Evolutionary conservation across 2,797 vertebrate species (phyloP).

Genomic region (Pteronotus mesoamericanus): DNA sequence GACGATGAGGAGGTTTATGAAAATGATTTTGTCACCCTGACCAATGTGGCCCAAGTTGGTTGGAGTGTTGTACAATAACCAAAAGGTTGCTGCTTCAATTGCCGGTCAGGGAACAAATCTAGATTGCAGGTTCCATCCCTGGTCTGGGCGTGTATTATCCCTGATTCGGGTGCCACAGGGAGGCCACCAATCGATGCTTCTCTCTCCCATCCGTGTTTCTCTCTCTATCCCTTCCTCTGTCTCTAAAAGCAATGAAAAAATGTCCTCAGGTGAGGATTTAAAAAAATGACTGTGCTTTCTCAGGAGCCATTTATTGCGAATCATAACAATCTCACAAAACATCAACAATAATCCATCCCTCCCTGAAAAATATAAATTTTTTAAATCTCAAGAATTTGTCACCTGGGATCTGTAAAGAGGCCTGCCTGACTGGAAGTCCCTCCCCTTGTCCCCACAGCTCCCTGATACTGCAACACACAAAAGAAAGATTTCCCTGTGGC

Average conservation of each 20-base stretch:
- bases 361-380: not conserved
- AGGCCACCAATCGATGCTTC: not conserved
- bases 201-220: not conserved
- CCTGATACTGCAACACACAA: not conserved
- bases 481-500: not conserved
- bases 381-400: constrained; percentile 18
- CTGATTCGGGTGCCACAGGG: too few species aligned
- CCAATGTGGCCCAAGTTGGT: too few species aligned
- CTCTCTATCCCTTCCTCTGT: not conserved
- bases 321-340: not conserved
- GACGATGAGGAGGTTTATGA: not conserved
- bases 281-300: not conserved
- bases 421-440: not conserved
- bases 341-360: not conserved
- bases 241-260: not conserved
- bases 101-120: too few species aligned
- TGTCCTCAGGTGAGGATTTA: not conserved
- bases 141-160: too few species aligned
- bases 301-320: not conserved
- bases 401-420: constrained; percentile 11
- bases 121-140: too few species aligned
- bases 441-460: not conserved
- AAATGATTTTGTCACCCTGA: not conserved
- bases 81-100: too few species aligned
- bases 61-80: too few species aligned